These are phyloP conservation scores for Plectropomus leopardus DNA, from an alignment of 2,113 vertebrate species.

Conservation along the genomic window DNA sequence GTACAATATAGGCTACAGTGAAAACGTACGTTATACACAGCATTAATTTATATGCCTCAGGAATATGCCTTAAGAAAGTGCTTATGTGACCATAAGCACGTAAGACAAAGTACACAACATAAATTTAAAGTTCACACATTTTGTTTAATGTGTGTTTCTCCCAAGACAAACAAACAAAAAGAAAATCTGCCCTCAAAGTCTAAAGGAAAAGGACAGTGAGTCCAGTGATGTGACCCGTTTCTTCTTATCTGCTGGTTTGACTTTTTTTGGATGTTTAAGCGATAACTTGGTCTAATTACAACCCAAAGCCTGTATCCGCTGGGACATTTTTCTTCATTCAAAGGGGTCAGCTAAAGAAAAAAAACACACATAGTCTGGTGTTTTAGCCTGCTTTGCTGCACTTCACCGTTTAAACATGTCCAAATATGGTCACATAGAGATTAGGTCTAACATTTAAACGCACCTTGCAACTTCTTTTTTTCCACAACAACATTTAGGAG, in stretches of 20 bases:
- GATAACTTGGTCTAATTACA: slow-evolving; percentile 45
- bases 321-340: slow-evolving; percentile 60
- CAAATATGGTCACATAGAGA: slow-evolving; percentile 81
- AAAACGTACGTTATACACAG: not conserved
- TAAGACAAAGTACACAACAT: not conserved
- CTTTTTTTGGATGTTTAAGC: slow-evolving; percentile 30
- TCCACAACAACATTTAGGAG: not conserved
- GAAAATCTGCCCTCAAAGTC: no score
- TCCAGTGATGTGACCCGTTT: slow-evolving; percentile 16
- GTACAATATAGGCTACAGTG: not conserved
- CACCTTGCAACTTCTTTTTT: slow-evolving; percentile 37
- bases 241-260: slow-evolving; percentile 42
- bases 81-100: not conserved
- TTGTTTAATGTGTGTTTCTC: not conserved
- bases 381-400: slow-evolving; percentile 20
- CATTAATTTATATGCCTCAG: not conserved
- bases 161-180: not conserved
- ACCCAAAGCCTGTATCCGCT: slow-evolving; percentile 29
- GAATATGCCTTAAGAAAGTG: no score
- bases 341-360: slow-evolving; percentile 40
- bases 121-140: not conserved
- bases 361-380: slow-evolving; percentile 14
- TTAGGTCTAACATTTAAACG: slow-evolving; percentile 33
- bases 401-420: slow-evolving; percentile 60
- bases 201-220: slow-evolving; percentile 4